Evolutionary conservation across 2,888 invertebrate genomes (phyloP), one percentile per base, ranked within the genome.

Genomic region (Doris montereyensis): DNA sequence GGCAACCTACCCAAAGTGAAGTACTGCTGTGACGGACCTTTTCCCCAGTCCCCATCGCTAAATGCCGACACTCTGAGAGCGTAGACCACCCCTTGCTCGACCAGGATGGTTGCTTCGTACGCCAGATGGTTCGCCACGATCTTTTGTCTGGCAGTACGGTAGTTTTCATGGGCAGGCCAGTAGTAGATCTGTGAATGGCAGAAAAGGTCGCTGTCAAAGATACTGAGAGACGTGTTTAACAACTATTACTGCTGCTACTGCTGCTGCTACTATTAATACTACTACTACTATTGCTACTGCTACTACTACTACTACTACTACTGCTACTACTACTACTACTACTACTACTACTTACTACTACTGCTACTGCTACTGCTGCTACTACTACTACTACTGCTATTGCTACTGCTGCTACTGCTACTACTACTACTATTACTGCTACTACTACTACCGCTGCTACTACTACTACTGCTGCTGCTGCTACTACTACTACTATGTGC

Each of bases 141-240:
- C 32, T 76, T 30, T 2, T 77, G 71, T 34, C 76, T 73, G 2
- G 80, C 76, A 5, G 78, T 71, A 34, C 82, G 76, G 80, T 82
- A 80, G 57, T 80, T 67, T 58, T 82, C 82, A 30, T 82, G 78
- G 26, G 82, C 82, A 2, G 79, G 82, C 82, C 82, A 82, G 30
- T 80, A 82, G 68, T 76, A 81, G 58, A 81, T 71, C 80, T 81
- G 77, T 2, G 3, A 26, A 26, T 5, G 28, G 5, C 17, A 17
- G 21, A 13, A 21, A 21, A 10, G 62, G 13, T 17, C 13, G 21
- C 24, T 2, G 58, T 8, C 24, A n/a, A n/a, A n/a, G n/a, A n/a
- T n/a, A n/a, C n/a, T n/a, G n/a, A n/a, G n/a, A n/a, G n/a, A n/a
- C n/a, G n/a, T n/a, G n/a, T n/a, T n/a, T n/a, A n/a, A n/a, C n/a